These are phyloP conservation scores for Macrostomum lignano DNA, from an alignment of 1,140 invertebrate genomes.

Conservation along the genomic window DNA sequence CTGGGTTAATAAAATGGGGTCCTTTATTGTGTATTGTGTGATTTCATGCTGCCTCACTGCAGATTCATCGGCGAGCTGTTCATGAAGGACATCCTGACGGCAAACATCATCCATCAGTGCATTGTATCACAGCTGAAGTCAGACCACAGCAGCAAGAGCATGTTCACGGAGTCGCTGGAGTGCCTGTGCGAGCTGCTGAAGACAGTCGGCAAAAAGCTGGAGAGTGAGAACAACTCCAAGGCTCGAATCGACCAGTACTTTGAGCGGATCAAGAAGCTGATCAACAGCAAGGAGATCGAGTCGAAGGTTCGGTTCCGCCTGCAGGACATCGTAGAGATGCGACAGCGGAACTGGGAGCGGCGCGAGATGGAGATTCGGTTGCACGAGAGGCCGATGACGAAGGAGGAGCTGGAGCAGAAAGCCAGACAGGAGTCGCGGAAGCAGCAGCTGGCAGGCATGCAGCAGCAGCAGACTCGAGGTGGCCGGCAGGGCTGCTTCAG, in stretches of 20 bases:
- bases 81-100: neutral
- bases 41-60: no score
- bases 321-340: conserved; percentile 1
- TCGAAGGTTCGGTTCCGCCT: neutral
- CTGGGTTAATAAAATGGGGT: no score
- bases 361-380: neutral
- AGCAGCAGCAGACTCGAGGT: no score
- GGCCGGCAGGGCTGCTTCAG: no score
- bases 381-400: no score
- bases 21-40: no score
- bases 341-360: neutral
- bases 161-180: neutral
- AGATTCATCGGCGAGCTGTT: conserved; percentile 1
- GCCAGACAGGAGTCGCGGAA: no score
- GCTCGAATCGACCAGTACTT: neutral
- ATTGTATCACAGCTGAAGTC: neutral
- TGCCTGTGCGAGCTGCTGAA: neutral
- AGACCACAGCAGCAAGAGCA: neutral
- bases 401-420: no score
- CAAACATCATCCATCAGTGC: neutral
- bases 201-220: neutral
- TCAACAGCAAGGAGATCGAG: neutral
- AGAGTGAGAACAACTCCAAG: neutral
- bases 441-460: no score
- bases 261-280: neutral